Conservation (phyloP, 1,140 invertebrate species). For the Drosophila pseudoananassae region DNA sequence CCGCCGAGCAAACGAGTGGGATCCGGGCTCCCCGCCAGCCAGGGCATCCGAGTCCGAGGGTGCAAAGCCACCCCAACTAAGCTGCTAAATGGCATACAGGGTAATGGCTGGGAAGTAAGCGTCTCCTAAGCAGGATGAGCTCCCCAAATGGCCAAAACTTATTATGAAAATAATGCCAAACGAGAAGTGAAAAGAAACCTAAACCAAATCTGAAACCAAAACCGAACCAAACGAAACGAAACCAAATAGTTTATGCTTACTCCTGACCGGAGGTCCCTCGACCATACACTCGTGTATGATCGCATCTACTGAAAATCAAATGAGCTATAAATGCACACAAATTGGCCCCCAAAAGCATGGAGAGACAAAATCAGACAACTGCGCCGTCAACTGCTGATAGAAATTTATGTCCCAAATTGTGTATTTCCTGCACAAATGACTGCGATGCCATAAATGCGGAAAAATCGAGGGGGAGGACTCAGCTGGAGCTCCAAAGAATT, state of each 20-base stretch:
- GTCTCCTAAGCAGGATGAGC: conserved; percentile 75
- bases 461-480: conserved; percentile 9
- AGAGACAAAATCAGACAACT: conserved; percentile 32
- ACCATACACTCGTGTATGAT: conserved; percentile 1
- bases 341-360: conserved; percentile 42
- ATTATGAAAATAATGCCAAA: conserved; percentile 73
- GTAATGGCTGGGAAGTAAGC: conserved; percentile 74
- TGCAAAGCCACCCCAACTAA: conserved; percentile 61
- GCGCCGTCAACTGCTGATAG: conserved; percentile 42
- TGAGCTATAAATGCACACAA: conserved; percentile 75
- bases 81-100: conserved; percentile 73
- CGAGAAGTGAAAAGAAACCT: conserved; percentile 39
- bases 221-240: conserved; percentile 7
- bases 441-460: conserved; percentile 41
- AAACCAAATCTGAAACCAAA: neutral
- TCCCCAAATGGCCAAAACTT: conserved; percentile 75
- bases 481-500: conserved; percentile 41
- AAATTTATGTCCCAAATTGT: conserved; percentile 64
- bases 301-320: conserved; percentile 71
- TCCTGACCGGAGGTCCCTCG: neutral
- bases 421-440: conserved; percentile 51
- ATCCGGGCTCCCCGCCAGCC: neutral
- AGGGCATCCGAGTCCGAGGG: conserved; percentile 16
- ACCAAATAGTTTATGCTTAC: conserved; percentile 31
- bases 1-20: conserved; percentile 50